Base-by-base conservation (phyloP, 2,797 vertebrate genomes). In the Aldrovandia affinis region DNA sequence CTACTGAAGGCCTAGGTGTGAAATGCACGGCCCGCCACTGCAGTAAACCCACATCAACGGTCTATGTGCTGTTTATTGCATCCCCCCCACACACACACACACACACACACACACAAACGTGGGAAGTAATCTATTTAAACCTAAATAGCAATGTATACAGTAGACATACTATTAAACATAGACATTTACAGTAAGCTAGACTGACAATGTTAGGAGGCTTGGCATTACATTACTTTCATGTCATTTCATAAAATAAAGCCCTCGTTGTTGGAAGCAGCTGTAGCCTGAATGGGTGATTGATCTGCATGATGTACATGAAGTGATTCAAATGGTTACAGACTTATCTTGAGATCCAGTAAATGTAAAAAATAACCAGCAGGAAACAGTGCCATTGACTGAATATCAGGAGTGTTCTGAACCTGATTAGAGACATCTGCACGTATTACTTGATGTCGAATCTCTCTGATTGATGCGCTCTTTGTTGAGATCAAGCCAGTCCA, bases 391-490 rank as follows among this genome's bases (percentile, higher is more conserved):
- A 73, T 73, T 25, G 33, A 22, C 33, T 22, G 68, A 73, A 42
- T 42, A 15, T 20, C 10, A 30, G 30, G 30, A 12, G 63, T 63
- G 28, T 15, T 73, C 36, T 22, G 36, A 73, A 3, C 10, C 14
- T 30, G 68, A 73, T 12, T 14, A 10, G n/a, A 65, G 28, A 28
- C 63, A 65, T 65, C 28, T 2, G 0, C n/a, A 0, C 10, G 5
- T 22, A 15, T 20, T 73, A 73, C 36, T 39, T 73, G 36, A 73
- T 73, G 68, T 73, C 33, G 30, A 70, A 36, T 70, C 65, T 70
- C 68, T 73, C 15, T 73, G 68, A 73, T 73, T 39, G 36, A 73
- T 73, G 68, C 18, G 68, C 68, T 73, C 68, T 18, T 15, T 73
- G 36, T 42, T 73, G 15, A 33, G 20, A 42, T 42, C 36, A 73